Percentiles rank a stretch among this genome's conserved stretches.
Evolutionary conservation across 1,140 invertebrate genomes (phyloP).

Genomic region (Drosophila micromelanica): DNA sequence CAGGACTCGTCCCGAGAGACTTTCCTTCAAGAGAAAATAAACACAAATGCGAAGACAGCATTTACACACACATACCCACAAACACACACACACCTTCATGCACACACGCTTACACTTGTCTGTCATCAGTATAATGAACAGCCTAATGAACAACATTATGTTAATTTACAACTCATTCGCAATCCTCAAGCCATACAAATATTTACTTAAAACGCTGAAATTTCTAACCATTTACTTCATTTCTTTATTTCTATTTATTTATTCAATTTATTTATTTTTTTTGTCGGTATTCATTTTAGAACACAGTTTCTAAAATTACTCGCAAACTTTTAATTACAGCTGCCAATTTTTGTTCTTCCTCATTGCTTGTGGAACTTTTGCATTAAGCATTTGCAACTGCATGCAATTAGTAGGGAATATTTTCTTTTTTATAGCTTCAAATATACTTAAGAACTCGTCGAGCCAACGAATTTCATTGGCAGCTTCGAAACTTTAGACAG

Average conservation of each 20-base stretch:
- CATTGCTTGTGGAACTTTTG: constrained; percentile 10
- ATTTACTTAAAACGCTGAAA: constrained; percentile 18
- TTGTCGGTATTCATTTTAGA: neutral
- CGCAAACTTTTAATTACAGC: constrained; percentile 33
- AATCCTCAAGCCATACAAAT: constrained; percentile 10
- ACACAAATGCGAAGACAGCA: constrained; percentile 21
- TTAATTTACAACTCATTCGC: neutral
- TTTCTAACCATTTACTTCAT: constrained; percentile 20
- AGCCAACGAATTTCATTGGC: constrained; percentile 1
- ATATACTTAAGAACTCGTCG: neutral
- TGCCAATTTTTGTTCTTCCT: neutral
- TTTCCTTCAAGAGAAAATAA: constrained; percentile 20
- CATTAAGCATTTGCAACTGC: constrained; percentile 11
- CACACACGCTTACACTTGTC: neutral
- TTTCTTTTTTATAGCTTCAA: neutral
- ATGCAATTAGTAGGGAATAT: constrained; percentile 16
- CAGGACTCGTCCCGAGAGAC: neutral
- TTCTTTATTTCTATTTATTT: constrained; percentile 4
- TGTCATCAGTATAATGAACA: constrained; percentile 35
- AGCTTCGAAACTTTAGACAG: constrained; percentile 12
- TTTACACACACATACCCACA: neutral
- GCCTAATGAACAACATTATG: constrained; percentile 27
- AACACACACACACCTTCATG: neutral
- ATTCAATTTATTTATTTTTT: neutral
- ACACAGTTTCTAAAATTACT: neutral